Conservation (phyloP, 2,888 invertebrate genomes). For the Spialia ferax region DNA sequence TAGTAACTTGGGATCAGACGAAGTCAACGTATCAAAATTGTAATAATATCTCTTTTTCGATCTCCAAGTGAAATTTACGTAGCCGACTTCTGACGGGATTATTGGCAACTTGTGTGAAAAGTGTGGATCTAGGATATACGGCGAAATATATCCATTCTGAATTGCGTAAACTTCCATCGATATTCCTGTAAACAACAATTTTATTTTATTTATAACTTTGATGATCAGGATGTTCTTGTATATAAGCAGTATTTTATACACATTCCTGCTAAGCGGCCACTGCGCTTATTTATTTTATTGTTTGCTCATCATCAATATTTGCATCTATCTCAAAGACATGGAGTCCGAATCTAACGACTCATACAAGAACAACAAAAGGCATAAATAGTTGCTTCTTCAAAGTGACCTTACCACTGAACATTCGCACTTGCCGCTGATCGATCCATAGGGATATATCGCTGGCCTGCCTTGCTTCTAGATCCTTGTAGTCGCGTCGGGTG, state of each 20-base stretch:
- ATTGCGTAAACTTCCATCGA: constrained; percentile 97
- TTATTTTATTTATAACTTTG: background rate
- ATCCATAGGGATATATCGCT: constrained; percentile 94
- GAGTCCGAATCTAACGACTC: too few species aligned
- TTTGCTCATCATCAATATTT: too few species aligned
- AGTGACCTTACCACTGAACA: constrained; percentile 91
- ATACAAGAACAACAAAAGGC: too few species aligned
- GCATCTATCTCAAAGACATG: too few species aligned
- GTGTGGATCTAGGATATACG: constrained; percentile 95
- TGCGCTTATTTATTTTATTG: too few species aligned
- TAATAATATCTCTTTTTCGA: constrained; percentile 95
- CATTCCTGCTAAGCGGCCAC: too few species aligned
- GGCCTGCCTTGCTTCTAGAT: constrained; percentile 63
- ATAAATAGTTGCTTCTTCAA: background rate
- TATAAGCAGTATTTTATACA: too few species aligned
- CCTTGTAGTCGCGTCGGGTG: constrained; percentile 74
- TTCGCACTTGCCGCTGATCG: constrained; percentile 95
- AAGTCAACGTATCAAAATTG: constrained; percentile 94
- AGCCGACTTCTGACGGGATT: constrained; percentile 96
- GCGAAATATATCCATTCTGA: constrained; percentile 93
- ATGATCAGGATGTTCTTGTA: background rate
- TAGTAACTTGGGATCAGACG: constrained; percentile 93
- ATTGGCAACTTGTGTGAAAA: constrained; percentile 96
- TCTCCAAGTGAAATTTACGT: constrained; percentile 97
- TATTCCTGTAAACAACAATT: constrained; percentile 87